These are phyloP conservation scores for Clitarchus hookeri DNA, from an alignment of 2,888 invertebrate species.

Conservation along the genomic window DNA sequence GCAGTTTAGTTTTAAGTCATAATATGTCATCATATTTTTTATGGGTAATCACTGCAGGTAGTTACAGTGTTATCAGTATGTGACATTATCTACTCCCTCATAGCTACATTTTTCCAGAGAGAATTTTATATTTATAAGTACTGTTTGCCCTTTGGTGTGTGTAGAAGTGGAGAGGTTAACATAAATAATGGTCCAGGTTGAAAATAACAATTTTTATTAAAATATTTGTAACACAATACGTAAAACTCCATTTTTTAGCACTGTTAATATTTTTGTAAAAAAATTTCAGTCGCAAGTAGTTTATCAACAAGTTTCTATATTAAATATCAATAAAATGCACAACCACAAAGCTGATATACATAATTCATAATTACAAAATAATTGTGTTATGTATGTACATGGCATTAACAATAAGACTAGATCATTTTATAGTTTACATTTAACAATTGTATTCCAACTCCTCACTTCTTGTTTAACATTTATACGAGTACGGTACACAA, in stretches of 20 bases:
- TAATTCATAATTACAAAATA: slow-evolving; percentile 5
- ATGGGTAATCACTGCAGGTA: too few relatives aligned
- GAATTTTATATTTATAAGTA: too few relatives aligned
- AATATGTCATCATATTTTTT: too few relatives aligned
- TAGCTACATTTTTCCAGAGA: too few relatives aligned
- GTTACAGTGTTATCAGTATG: too few relatives aligned
- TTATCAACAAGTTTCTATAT: neutral
- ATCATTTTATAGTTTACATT: slow-evolving; percentile 8
- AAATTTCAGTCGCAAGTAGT: neutral
- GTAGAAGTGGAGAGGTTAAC: neutral
- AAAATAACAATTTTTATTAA: neutral
- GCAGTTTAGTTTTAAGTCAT: too few relatives aligned
- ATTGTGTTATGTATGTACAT: neutral
- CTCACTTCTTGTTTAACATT: neutral
- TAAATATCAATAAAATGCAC: slow-evolving; percentile 10
- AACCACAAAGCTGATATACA: slow-evolving; percentile 11
- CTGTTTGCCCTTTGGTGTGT: too few relatives aligned
- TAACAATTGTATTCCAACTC: neutral
- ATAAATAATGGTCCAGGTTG: neutral
- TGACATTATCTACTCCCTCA: too few relatives aligned
- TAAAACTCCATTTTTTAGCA: slow-evolving; percentile 1
- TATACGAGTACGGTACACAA: neutral
- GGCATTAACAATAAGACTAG: neutral
- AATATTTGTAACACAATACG: slow-evolving; percentile 1
- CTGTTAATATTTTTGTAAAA: neutral